Evolutionary conservation across 1,140 invertebrate genomes (phyloP).

Genomic region (Littorina saxatilis): DNA sequence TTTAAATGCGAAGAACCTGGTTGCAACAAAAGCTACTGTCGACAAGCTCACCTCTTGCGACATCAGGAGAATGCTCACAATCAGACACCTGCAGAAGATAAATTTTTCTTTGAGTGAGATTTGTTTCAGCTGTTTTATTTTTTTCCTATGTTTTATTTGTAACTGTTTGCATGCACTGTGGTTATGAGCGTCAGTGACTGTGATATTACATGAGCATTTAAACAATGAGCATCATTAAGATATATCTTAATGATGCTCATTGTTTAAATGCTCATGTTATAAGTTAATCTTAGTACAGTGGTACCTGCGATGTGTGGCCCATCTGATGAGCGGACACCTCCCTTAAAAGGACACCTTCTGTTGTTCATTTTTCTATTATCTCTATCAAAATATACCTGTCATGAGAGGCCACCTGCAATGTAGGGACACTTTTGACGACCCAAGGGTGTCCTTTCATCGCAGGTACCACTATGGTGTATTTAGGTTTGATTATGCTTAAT

Average conservation of each 20-base stretch:
- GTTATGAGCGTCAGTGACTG: too few relatives aligned
- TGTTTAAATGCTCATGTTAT: background rate
- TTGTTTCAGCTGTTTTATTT: background rate
- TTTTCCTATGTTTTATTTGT: background rate
- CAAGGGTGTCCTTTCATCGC: too few relatives aligned
- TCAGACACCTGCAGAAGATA: background rate
- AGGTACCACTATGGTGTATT: too few relatives aligned
- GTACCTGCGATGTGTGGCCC: background rate
- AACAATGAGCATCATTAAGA: background rate
- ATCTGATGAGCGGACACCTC: too few relatives aligned
- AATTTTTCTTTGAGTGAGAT: constrained; percentile 11
- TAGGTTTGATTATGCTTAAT: too few relatives aligned
- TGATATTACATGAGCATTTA: background rate
- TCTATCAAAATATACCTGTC: too few relatives aligned
- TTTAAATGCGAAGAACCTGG: constrained; percentile 8
- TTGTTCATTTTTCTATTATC: too few relatives aligned
- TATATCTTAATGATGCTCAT: background rate
- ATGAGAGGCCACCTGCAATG: too few relatives aligned
- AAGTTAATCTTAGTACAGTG: background rate
- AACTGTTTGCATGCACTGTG: background rate
- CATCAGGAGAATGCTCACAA: constrained; percentile 18
- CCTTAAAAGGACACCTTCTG: too few relatives aligned
- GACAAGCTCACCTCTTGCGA: constrained; percentile 10
- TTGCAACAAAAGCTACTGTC: constrained; percentile 28
- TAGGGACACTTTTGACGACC: too few relatives aligned